Evolutionary conservation across 2,797 vertebrate species (phyloP), one percentile per base, ranked within the genome.

Genomic region (Sphenopsis melanotis): DNA sequence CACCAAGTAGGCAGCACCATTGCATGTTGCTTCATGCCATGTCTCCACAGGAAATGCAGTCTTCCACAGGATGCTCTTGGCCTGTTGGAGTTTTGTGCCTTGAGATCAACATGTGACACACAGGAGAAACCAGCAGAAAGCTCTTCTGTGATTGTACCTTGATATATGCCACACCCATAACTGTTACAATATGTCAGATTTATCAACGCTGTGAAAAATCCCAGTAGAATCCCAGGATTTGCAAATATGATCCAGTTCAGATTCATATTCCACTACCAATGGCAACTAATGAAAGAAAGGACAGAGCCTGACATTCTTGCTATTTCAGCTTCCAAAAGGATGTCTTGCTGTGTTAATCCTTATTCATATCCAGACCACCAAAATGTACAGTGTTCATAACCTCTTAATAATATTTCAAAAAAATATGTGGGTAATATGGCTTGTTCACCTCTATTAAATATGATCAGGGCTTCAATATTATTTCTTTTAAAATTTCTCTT

Each of bases 21-120:
- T 11, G 17, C 44, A 36, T 61, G 39, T 37, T 80, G 68, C 32
- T 68, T 66, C 60, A 61, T 2, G 6, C 61, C 26, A 12, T 47
- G 36, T 84, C 50, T 86, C 72, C 52, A 30, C 50, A 83, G 53
- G 78, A 94, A 91, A 90, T 64, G 46, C 21, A 55, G 13, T 16
- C 41, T 56, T 78, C 42, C 32, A 63, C 11, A 57, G 49, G 83
- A 44, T 60, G 34, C 13, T 53, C n/a, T 55, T 3, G 1, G 23
- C 3, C 23, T 11, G 13, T 17, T 49, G 72, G 52, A 83, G 36
- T 34, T 29, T 21, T 82, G 29, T 30, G 75, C 68, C 75, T 93
- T 39, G 17, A 80, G 41, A 55, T 29, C 0, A 0, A 70, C 23
- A 16, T 1, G 1, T 5, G 15, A 37, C 15, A 26, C 9, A 13